These are phyloP conservation scores for Leptinotarsa tumamoca DNA, from an alignment of 2,888 invertebrate genomes.

Conservation along the genomic window DNA sequence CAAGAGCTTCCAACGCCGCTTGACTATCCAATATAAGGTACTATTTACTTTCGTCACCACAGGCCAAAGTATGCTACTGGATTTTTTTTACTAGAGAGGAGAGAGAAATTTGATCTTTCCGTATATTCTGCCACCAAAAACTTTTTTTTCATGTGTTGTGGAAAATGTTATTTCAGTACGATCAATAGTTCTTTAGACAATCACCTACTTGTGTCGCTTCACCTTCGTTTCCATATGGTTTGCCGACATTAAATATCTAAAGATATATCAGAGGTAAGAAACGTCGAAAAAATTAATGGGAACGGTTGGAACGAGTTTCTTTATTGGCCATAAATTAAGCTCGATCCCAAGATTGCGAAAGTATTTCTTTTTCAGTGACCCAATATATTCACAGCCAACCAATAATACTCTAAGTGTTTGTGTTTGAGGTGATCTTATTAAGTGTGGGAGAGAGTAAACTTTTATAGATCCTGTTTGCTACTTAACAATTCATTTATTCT, in stretches of 20 bases:
- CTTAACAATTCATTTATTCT: not conserved
- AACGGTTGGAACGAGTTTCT: not conserved
- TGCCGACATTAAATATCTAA: not conserved
- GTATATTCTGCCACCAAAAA: too few relatives aligned
- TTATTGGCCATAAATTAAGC: conserved; percentile 17
- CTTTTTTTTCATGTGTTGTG: too few relatives aligned
- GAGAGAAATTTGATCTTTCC: too few relatives aligned
- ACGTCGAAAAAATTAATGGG: conserved; percentile 9
- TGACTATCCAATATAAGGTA: too few relatives aligned
- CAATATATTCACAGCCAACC: conserved; percentile 25
- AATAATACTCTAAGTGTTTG: not conserved
- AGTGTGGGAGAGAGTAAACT: not conserved
- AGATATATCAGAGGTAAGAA: not conserved
- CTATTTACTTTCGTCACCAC: too few relatives aligned
- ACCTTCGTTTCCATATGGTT: not conserved
- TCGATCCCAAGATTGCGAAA: conserved; percentile 31
- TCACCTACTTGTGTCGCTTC: not conserved
- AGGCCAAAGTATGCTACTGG: too few relatives aligned
- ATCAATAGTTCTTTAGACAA: too few relatives aligned
- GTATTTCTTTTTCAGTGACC: conserved; percentile 30
- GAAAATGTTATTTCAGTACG: too few relatives aligned
- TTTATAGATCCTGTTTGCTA: not conserved
- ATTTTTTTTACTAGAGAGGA: too few relatives aligned
- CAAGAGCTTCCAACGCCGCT: too few relatives aligned
- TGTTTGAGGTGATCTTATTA: not conserved